Base-by-base conservation (phyloP, 2,113 vertebrate genomes). In the Callithrix jacchus region DNA sequence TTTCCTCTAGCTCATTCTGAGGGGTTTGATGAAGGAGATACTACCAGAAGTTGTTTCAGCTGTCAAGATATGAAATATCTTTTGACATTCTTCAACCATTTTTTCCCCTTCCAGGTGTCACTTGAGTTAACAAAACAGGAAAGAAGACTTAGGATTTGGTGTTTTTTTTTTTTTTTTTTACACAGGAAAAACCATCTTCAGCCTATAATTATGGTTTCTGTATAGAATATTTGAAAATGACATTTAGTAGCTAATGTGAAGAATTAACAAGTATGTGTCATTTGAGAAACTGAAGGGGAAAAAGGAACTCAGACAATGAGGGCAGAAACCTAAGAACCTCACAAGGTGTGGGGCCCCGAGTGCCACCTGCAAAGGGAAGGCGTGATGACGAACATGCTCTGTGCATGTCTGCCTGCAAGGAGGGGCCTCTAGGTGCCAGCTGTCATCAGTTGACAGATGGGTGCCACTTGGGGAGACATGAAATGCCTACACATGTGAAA, bases 11-110 rank as follows among this genome's bases (percentile, higher is more conserved):
- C 61, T 91, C 45, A 56, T 84, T 92, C 79, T 89, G 5, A 88
- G 71, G 76, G 85, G 40, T 95, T 87, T 2, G 0, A 35, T 13
- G 45, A 54, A 88, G 89, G 82, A 74, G 84, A 70, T 92, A 58
- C 0, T 4, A 18, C 20, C 13, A 73, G 76, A 74, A 70, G 45
- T 91, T 73, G 42, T 94, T 95, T 89, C 47, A 70, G 0, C 56
- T 97, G 80, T 89, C 96, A 94, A 92, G 61, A 83, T 87, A 84
- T 1, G 42, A 96, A 86, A 61, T 89, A 52, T 40, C 87, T 94
- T 89, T 83, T 95, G 90, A 89, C 27, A 74, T 25, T 71, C 61
- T 89, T 56, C 73, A 49, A 58, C 20, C 16, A 2, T 3, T 23
- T 80, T 27, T 11, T 14, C 14, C 47, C 37, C 23, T 95, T 47